Conservation (phyloP, 30 jellyfish, hydroid and myxozoan genomes). For the Pelagia noctiluca region DNA sequence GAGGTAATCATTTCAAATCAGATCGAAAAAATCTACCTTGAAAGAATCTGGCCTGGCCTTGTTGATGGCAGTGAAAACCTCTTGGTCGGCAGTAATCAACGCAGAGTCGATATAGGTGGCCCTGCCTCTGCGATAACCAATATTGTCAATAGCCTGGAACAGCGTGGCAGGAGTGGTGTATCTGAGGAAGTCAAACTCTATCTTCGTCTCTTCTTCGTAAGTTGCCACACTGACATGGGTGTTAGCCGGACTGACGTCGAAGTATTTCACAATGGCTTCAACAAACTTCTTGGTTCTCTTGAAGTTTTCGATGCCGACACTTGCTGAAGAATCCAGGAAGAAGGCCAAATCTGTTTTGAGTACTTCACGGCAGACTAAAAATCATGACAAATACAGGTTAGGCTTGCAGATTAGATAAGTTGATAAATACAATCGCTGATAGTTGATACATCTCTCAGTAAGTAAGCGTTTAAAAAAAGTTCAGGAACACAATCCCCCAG, state of each 20-base stretch:
- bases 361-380: slow-evolving; percentile 86
- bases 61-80: slow-evolving; percentile 67
- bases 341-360: slow-evolving; percentile 86
- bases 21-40: slow-evolving; percentile 40
- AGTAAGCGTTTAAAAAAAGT: too few relatives aligned
- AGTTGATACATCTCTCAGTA: too few relatives aligned
- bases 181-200: slow-evolving; percentile 63
- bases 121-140: slow-evolving; percentile 75
- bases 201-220: slow-evolving; percentile 43
- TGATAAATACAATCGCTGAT: too few relatives aligned
- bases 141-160: slow-evolving; percentile 61
- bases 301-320: slow-evolving; percentile 80
- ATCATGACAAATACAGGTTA: too few relatives aligned
- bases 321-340: slow-evolving; percentile 87
- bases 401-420: too few relatives aligned
- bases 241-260: slow-evolving; percentile 80
- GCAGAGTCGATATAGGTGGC: slow-evolving; percentile 88
- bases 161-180: slow-evolving; percentile 46
- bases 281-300: slow-evolving; percentile 78
- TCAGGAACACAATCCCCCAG: too few relatives aligned
- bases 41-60: slow-evolving; percentile 79
- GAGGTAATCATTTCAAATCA: background rate
- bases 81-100: slow-evolving; percentile 60
- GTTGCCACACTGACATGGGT: slow-evolving; percentile 85
- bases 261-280: slow-evolving; percentile 61